Evolutionary conservation across 2,113 vertebrate species (phyloP).

Genomic region (Syrrhaptes paradoxus): DNA sequence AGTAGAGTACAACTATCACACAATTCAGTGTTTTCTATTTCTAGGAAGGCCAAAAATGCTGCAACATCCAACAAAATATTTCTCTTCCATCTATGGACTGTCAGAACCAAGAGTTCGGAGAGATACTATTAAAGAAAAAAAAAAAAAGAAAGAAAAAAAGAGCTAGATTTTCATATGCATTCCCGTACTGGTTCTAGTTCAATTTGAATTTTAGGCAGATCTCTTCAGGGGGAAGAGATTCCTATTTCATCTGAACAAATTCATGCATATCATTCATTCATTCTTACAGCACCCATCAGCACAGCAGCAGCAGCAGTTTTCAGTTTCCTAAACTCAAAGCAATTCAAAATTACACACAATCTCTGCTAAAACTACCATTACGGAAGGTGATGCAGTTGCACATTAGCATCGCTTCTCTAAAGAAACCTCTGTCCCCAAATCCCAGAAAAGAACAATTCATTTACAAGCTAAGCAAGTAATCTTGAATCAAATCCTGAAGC

Average conservation of each 20-base stretch:
- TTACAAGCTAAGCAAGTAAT: constrained; percentile 21
- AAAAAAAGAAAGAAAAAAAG: too few species aligned
- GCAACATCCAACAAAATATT: not conserved
- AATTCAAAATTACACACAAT: constrained; percentile 13
- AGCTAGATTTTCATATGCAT: not conserved
- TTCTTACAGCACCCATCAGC: not conserved
- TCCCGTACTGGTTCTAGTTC: not conserved
- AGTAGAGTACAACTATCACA: not conserved
- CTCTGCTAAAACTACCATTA: not conserved
- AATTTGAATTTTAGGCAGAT: not conserved
- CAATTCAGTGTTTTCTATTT: not conserved
- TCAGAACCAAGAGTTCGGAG: not conserved
- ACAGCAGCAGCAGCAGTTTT: constrained; percentile 19
- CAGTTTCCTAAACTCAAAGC: constrained; percentile 12
- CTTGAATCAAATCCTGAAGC: constrained; percentile 16
- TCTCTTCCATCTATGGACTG: not conserved
- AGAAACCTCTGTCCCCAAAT: not conserved
- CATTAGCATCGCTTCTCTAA: constrained; percentile 13
- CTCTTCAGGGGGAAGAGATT: not conserved
- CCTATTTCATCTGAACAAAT: constrained; percentile 21
- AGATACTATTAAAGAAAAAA: not conserved
- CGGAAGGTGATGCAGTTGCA: not conserved
- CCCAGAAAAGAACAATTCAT: constrained; percentile 16
- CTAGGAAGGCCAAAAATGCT: not conserved
- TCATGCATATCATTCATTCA: not conserved